phyloP scores from a whole-genome alignment of 2,797 vertebrate species.

The Sebastes steindachneri region DNA sequence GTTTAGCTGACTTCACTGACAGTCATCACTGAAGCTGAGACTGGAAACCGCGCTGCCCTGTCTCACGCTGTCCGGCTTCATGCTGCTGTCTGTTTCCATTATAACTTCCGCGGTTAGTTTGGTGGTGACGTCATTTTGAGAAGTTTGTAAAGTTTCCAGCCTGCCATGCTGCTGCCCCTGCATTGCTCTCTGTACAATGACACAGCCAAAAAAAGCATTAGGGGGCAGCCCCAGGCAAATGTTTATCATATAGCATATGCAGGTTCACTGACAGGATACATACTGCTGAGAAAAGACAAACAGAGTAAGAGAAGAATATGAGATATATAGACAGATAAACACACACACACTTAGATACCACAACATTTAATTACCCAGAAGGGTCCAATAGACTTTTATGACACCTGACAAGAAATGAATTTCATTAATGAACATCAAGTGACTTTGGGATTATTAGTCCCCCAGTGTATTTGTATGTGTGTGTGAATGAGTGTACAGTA shows the following conservation, averaged over 20 bases:
- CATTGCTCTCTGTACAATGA: not conserved
- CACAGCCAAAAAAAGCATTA: not conserved
- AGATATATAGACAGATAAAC: conserved; percentile 10
- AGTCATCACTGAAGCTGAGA: not conserved
- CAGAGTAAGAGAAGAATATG: not conserved
- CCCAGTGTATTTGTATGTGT: conserved; percentile 6
- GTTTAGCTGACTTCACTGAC: not conserved
- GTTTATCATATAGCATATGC: not conserved
- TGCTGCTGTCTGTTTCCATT: not conserved
- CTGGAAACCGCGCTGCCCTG: not conserved
- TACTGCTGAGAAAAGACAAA: not conserved
- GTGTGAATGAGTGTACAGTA: conserved; percentile 4
- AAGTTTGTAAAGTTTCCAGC: not conserved
- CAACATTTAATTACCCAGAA: conserved; percentile 23
- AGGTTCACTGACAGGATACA: not conserved
- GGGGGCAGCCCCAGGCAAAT: not conserved
- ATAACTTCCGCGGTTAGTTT: no score
- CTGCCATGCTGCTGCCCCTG: not conserved
- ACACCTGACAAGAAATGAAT: conserved; percentile 47
- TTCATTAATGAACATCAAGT: conserved; percentile 48
- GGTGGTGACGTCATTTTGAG: not conserved
- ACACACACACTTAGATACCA: conserved; percentile 17
- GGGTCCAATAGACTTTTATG: conserved; percentile 30
- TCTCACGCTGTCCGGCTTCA: not conserved
- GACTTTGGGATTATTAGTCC: conserved; percentile 56